Evolutionary conservation across 2,888 invertebrate genomes (phyloP), one percentile per base, ranked within the genome.

Genomic region (Thecocarcelia acutangulata): DNA sequence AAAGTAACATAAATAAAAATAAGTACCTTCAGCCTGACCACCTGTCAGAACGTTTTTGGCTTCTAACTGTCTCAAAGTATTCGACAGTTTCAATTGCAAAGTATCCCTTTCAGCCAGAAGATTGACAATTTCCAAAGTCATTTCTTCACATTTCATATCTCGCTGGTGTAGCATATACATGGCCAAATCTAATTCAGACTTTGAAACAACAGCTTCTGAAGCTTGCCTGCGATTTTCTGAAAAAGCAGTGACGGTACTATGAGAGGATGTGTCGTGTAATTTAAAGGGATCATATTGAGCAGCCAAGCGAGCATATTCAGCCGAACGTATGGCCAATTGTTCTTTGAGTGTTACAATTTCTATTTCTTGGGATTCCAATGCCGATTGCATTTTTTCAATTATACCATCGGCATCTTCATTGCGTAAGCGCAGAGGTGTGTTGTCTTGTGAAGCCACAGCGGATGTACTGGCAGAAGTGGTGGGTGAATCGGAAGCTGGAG

Each of bases 101-200:
- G 95, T 95, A 87, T 97, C 97, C 69, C 97, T 92, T 89, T 97
- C 97, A 89, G 97, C 96, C 58, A 97, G 90, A 56, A 97, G 91
- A 89, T 94, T 95, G 84, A 95, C 95, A 66, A 97, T 91, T 88
- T 97, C 97, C 86, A 95, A 93, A 0, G 96, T 96, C 78, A 97
- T 92, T 89, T 97, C 97, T 87, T 97, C 97, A 88, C 96, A 96
- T 0, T 96, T 93, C 77, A 97, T 95, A 85, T 97, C 97, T 83
- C 96, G 92, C 87, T 96, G 96, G 89, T 97, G 97, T 66, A 97
- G 91, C 94, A 96, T 95, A 87, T 96, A 96, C 50, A 96, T 89
- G 0, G 96, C 96, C 66, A 96, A 91, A 87, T 97, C 96, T 68
- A 96, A 90, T 89, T 96, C 96, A 0, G 94, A 93, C 86, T 93